Percentiles rank a stretch among this genome's conserved stretches.
Conservation (phyloP, 2,888 invertebrate species). For the Anthrax anthrax region DNA sequence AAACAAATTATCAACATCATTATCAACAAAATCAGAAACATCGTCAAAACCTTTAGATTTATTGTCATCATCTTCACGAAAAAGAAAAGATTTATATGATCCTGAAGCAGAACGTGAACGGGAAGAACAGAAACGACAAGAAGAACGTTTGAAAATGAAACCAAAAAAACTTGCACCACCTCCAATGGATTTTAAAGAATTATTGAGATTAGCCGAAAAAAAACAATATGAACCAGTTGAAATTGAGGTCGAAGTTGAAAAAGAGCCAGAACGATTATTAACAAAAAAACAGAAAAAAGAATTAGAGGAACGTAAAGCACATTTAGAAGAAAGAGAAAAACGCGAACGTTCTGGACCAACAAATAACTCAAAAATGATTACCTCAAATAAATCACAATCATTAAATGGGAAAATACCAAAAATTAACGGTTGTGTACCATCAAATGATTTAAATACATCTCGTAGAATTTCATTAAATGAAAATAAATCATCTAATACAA, state of each 20-base stretch:
- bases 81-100: conserved; percentile 30
- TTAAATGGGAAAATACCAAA: conserved; percentile 40
- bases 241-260: conserved; percentile 38
- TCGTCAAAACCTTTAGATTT: background rate
- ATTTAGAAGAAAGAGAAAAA: conserved; percentile 40
- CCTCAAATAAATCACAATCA: background rate
- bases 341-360: conserved; percentile 23
- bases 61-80: conserved; percentile 1
- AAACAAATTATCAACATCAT: conserved; percentile 2
- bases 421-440: conserved; percentile 19
- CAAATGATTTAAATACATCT: too few relatives aligned
- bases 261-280: conserved; percentile 54
- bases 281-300: conserved; percentile 69
- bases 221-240: conserved; percentile 69
- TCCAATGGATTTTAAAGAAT: conserved; percentile 60
- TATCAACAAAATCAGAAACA: background rate
- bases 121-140: conserved; percentile 25
- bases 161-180: conserved; percentile 46
- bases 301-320: conserved; percentile 54
- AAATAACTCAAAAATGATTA: background rate
- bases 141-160: conserved; percentile 39
- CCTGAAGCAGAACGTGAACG: conserved; percentile 20
- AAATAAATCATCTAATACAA: too few relatives aligned
- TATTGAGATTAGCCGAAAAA: conserved; percentile 68
- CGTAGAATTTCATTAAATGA: too few relatives aligned